These are phyloP conservation scores for Auanema freiburgensis DNA, from an alignment of 2,888 invertebrate species.

Conservation along the genomic window DNA sequence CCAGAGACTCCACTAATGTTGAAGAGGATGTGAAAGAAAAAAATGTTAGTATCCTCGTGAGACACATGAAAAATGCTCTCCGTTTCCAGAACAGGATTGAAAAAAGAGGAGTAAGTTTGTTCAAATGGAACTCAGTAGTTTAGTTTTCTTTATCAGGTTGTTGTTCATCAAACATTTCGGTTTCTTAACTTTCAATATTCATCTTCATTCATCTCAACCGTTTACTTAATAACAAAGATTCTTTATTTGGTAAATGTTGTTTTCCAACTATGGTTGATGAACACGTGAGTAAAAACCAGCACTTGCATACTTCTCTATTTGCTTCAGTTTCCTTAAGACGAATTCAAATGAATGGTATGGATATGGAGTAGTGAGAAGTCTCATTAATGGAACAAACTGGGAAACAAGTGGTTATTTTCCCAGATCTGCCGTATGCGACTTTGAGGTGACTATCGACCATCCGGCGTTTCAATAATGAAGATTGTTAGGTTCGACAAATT, in stretches of 20 bases:
- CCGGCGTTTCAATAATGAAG: not conserved
- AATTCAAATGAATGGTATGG: constrained; percentile 61
- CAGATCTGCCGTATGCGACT: constrained; percentile 60
- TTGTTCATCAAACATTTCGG: constrained; percentile 51
- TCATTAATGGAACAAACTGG: constrained; percentile 57
- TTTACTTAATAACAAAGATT: constrained; percentile 55
- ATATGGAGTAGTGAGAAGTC: constrained; percentile 52
- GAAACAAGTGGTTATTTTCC: constrained; percentile 57
- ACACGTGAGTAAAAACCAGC: constrained; percentile 36
- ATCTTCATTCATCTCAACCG: constrained; percentile 55
- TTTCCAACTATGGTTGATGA: constrained; percentile 57
- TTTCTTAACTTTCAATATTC: constrained; percentile 58
- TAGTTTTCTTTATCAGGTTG: constrained; percentile 25
- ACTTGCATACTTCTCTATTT: too few relatives aligned
- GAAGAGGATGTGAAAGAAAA: constrained; percentile 46
- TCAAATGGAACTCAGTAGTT: not conserved
- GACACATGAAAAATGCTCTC: constrained; percentile 53
- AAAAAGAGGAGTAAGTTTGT: constrained; percentile 22
- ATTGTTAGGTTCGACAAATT: constrained; percentile 56
- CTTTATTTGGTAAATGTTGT: constrained; percentile 55
- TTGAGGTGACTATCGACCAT: constrained; percentile 35
- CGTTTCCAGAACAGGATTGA: constrained; percentile 54
- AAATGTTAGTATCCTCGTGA: constrained; percentile 48
- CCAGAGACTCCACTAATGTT: constrained; percentile 51
- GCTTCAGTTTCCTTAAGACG: constrained; percentile 56